phyloP scores from a whole-genome alignment of 2,888 invertebrate species.

The Hartigia nigra region DNA sequence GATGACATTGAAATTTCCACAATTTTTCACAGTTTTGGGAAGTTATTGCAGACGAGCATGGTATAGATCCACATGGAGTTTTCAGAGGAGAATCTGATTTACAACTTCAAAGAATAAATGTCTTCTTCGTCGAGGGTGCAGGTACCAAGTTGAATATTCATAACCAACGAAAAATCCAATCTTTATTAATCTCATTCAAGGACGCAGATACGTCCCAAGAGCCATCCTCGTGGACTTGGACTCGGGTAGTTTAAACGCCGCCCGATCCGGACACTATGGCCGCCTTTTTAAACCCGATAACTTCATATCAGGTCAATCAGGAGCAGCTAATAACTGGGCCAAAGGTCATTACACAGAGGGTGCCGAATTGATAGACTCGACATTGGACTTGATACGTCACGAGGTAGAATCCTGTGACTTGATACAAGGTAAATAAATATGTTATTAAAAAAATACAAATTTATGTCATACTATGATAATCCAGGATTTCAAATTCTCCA shows the following conservation, averaged over 20 bases:
- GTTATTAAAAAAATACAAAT: neutral
- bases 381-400: conserved; percentile 85
- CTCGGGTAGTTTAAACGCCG: conserved; percentile 78
- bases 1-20: neutral
- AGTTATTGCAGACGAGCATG: conserved; percentile 81
- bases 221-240: conserved; percentile 75
- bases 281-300: conserved; percentile 75
- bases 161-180: neutral
- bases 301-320: conserved; percentile 70
- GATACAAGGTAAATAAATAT: conserved; percentile 66
- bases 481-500: conserved; percentile 86
- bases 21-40: conserved; percentile 78
- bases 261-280: conserved; percentile 73
- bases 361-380: conserved; percentile 85
- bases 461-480: neutral
- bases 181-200: neutral
- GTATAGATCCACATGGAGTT: conserved; percentile 72
- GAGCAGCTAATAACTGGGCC: conserved; percentile 69
- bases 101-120: conserved; percentile 74
- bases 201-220: conserved; percentile 73
- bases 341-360: conserved; percentile 94
- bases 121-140: conserved; percentile 74
- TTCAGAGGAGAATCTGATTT: conserved; percentile 74
- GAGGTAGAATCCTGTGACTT: conserved; percentile 95
- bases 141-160: conserved; percentile 25